These are phyloP conservation scores for Deroplatys truncata DNA, from an alignment of 2,888 invertebrate genomes.

Conservation along the genomic window DNA sequence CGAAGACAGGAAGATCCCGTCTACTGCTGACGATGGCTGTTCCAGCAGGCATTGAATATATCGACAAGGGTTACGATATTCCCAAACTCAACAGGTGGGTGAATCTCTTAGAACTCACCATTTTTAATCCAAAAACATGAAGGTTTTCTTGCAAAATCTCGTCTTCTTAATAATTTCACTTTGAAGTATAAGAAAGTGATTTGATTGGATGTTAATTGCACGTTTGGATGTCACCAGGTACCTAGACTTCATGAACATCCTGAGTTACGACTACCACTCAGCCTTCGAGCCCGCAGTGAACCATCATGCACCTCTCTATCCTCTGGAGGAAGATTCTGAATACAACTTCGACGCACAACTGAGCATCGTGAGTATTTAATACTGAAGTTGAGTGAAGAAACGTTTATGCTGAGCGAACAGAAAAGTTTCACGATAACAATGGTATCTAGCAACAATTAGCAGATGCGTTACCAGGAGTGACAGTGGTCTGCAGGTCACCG, in stretches of 20 bases:
- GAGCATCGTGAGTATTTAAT: slow-evolving; percentile 70
- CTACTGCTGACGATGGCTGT: slow-evolving; percentile 89
- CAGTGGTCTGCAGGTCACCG: too few species aligned
- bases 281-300: slow-evolving; percentile 87
- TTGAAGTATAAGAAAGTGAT: too few species aligned
- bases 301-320: slow-evolving; percentile 83
- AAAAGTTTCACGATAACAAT: too few species aligned
- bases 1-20: slow-evolving; percentile 74
- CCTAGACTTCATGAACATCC: slow-evolving; percentile 86
- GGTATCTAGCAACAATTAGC: too few species aligned
- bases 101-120: not conserved
- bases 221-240: slow-evolving; percentile 50
- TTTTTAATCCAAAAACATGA: not conserved
- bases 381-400: too few species aligned
- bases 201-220: too few species aligned
- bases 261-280: slow-evolving; percentile 90
- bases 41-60: slow-evolving; percentile 88
- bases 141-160: too few species aligned
- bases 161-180: too few species aligned
- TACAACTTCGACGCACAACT: slow-evolving; percentile 84
- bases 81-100: slow-evolving; percentile 75
- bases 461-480: too few species aligned
- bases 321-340: slow-evolving; percentile 69
- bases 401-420: too few species aligned
- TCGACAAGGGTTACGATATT: slow-evolving; percentile 90